Base-by-base conservation (phyloP, 2,113 vertebrate genomes). In the Entomyzon cyanotis region DNA sequence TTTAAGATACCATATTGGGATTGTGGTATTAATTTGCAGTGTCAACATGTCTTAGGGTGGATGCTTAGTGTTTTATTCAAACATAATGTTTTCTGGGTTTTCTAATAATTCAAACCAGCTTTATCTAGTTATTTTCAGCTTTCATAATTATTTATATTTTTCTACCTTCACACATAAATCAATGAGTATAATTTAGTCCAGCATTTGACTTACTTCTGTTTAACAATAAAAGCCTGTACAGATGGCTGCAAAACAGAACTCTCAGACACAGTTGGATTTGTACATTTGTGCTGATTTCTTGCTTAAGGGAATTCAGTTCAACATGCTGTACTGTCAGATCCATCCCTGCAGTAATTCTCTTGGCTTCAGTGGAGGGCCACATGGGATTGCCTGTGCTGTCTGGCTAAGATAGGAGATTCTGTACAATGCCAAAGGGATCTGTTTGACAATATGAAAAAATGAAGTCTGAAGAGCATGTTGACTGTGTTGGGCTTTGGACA, bases 261-360 rank as follows among this genome's bases (percentile, higher is more conserved):
- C 85, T 94, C 80, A 75, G 83, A 84, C 80, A 52, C 87, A 92
- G 93, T 73, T 95, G 89, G 86, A 84, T 94, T 89, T 94, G 86
- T 95, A 71, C 73, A 87, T 94, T 97, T 96, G 87, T 89, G 65
- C 91, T 84, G 84, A 89, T 95, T 93, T 92, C 65, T 96, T 91
- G 89, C 93, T 95, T 87, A 82, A 94, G 91, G 93, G 93, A 96
- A 71, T 58, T 82, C 69, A 12, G 77, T 94, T 94, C 87, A 92
- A 89, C 93, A 60, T 60, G 69, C 60, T 92, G 41, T 82, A 71
- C 89, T 94, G 91, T 94, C 93, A 97, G 85, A 92, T 87, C 69
- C 80, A 68, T 89, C 77, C 84, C 93, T 87, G 73, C 84, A 89
- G 81, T 87, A 96, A 94, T 92, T 95, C 77, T 92, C 60, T 89